A percentile compares a stretch with the other conserved stretches of the same genome.
These are phyloP conservation scores for Paraescarpia echinospica DNA, from an alignment of 1,140 invertebrate species.

Conservation along the genomic window DNA sequence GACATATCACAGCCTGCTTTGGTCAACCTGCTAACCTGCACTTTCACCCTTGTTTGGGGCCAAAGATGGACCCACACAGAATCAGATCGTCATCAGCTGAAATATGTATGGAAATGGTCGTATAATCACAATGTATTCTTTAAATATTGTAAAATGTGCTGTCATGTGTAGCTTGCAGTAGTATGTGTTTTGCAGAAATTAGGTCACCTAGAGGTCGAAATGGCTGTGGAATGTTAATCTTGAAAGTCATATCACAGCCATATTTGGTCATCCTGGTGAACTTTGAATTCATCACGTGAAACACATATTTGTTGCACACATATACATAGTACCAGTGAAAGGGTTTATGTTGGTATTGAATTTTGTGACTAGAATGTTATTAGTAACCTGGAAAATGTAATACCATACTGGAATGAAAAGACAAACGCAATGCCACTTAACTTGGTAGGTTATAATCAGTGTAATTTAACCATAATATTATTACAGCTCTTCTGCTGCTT, in stretches of 20 bases:
- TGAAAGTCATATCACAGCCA: not conserved
- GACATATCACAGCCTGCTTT: not conserved
- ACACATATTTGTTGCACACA: not conserved
- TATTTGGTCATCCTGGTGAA: slow-evolving; percentile 1
- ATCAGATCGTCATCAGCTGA: too few relatives aligned
- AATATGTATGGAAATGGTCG: too few relatives aligned
- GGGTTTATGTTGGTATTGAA: not conserved
- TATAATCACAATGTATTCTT: not conserved
- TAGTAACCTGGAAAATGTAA: too few relatives aligned
- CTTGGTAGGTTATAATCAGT: too few relatives aligned
- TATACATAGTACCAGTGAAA: not conserved
- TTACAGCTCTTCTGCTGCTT: too few relatives aligned
- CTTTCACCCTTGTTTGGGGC: not conserved
- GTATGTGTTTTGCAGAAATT: not conserved
- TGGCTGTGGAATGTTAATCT: not conserved
- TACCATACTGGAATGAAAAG: too few relatives aligned
- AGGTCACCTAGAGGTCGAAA: not conserved
- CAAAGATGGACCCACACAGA: not conserved
- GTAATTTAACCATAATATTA: too few relatives aligned
- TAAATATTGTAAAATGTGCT: not conserved
- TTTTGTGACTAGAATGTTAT: not conserved
- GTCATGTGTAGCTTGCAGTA: not conserved
- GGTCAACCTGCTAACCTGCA: not conserved
- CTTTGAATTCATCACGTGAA: not conserved
- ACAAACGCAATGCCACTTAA: too few relatives aligned